These are phyloP conservation scores for Pachliopta kotzebuea DNA, from an alignment of 2,888 invertebrate species.

Conservation along the genomic window DNA sequence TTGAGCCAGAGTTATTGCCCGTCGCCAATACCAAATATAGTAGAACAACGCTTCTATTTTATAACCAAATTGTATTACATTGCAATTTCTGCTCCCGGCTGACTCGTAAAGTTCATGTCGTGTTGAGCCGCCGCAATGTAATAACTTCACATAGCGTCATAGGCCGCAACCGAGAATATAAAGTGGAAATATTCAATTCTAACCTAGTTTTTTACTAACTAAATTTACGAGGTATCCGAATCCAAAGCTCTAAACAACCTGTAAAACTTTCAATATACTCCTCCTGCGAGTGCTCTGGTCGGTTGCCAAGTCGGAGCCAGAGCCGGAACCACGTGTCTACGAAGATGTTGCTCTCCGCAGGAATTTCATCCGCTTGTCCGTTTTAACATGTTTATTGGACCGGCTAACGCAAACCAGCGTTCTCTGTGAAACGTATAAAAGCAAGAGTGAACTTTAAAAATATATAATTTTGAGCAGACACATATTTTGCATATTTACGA, in stretches of 20 bases:
- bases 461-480: too few relatives aligned
- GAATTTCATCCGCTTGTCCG: conserved; percentile 2
- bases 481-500: too few relatives aligned
- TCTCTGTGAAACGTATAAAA: too few relatives aligned
- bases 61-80: too few relatives aligned
- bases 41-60: too few relatives aligned
- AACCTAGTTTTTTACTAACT: not conserved
- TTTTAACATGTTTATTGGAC: conserved; percentile 7
- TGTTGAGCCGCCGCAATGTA: not conserved
- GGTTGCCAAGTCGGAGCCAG: conserved; percentile 7
- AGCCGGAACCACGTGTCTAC: not conserved
- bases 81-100: too few relatives aligned
- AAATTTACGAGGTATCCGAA: conserved; percentile 4
- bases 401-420: too few relatives aligned
- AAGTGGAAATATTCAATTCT: not conserved
- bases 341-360: not conserved
- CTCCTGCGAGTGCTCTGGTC: conserved; percentile 8
- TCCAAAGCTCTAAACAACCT: conserved; percentile 10
- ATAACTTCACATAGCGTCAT: not conserved
- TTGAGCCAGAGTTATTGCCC: too few relatives aligned
- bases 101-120: too few relatives aligned
- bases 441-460: too few relatives aligned
- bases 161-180: not conserved
- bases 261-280: not conserved
- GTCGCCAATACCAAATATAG: too few relatives aligned